Evolutionary conservation across 2,113 vertebrate genomes (phyloP), one percentile per base, ranked within the genome.

Genomic region (Eulacestoma nigropectus): DNA sequence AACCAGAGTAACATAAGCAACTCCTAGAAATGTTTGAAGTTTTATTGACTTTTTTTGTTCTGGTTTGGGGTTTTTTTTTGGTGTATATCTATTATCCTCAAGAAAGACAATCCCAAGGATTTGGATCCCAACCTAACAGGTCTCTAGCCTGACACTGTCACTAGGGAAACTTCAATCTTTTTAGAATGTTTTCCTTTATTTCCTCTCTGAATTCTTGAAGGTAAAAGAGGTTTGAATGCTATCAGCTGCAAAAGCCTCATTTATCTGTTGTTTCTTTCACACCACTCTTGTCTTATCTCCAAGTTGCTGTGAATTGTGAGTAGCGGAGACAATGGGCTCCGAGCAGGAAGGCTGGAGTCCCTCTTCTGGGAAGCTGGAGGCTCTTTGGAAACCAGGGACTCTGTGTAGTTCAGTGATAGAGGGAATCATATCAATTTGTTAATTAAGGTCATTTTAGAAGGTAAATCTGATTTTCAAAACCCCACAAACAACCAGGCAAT

Each of bases 401-500:
- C 73, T 65, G 64, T 92, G 90, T 33, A 88, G 16, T 63, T 88
- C 55, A 20, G 50, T 10, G 68, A 93, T 90, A 90, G 86, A 74
- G 33, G 73, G 49, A 84, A 50, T 92, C 21, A 2, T 53, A 85
- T 63, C 30, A 30, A 7, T 84, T 93, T 70, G 64, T 80, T 95
- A 95, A 93, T 87, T 86, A 89, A 86, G 68, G 68, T 75, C 35
- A 30, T 63, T 93, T 92, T 39, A 55, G 76, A 84, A 86, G 55
- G 86, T 84, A 89, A 80, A 86, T 88, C 50, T 1, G 3, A 44
- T 76, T 88, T 30, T 25, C 12, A 13, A 26, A 62, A 5, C 25
- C 20, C n/a, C 44, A 21, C 60, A 80, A 73, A 23, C 67, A 68
- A 11, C 25, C 32, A 37, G 63, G 49, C 7, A 12, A 4, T n/a